Evolutionary conservation across 2,113 vertebrate genomes (phyloP), one percentile per base, ranked within the genome.

Genomic region (Telmatochromis brachygnathus): DNA sequence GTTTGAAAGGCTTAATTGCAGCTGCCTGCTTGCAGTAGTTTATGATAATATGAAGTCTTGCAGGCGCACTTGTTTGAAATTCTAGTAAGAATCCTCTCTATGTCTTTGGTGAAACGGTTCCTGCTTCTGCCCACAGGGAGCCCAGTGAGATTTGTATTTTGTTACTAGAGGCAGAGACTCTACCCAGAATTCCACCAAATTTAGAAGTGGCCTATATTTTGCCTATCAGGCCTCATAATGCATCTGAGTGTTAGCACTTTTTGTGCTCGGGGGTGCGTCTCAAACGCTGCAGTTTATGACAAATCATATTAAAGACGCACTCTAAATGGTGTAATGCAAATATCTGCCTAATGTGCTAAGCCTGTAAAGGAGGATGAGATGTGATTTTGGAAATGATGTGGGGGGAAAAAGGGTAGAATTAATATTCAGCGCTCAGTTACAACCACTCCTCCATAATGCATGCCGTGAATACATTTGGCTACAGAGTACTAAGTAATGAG

Each of bases 111-210:
- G 30, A 77, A 85, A 81, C 4, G 13, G 45, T 42, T 60, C 23
- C 81, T 49, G 33, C 33, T 33, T 23, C n/a, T 45, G 39, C 86
- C 90, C 82, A 77, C 14, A 9, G 65, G 85, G 85, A 84, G 80
- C 47, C 6, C 30, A 7, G 75, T n/a, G 45, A 86, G 83, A 90
- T 56, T 62, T 55, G 82, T 77, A 45, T 87, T 89, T 17, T 45
- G 33, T 82, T n/a, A 89, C 90, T 84, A 84, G 84, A 87, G 89
- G 92, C 84, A 82, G 55, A 49, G 90, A 89, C 91, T 88, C 90
- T 88, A 92, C 79, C 91, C 91, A 87, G 79, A 90, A 88, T 93
- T 82, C 85, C 82, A 83, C 85, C 90, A 90, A 90, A 91, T 93
- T 93, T 91, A 75, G 79, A 81, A 88, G 84, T 82, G 88, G 77